phyloP scores from a whole-genome alignment of 2,113 vertebrate species.

The Phrynosoma blainvillii region DNA sequence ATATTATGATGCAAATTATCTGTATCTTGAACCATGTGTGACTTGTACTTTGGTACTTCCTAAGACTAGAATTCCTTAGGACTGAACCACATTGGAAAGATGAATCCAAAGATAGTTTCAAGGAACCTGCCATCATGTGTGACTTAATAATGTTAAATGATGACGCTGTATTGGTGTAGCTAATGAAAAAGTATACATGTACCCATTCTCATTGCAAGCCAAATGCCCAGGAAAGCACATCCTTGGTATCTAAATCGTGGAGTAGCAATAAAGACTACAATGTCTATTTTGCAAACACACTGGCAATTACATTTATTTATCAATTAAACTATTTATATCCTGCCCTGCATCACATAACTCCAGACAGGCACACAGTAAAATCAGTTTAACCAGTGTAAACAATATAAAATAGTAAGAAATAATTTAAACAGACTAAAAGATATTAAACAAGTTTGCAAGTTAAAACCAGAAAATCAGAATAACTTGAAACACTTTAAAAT shows the following conservation, averaged over 20 bases:
- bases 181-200: neutral
- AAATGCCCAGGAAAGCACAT: neutral
- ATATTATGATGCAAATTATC: too few species aligned
- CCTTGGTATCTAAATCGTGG: neutral
- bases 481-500: too few species aligned
- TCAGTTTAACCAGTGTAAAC: too few species aligned
- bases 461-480: too few species aligned
- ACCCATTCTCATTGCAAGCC: neutral
- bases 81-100: neutral
- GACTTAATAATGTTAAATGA: too few species aligned
- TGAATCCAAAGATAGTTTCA: neutral
- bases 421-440: too few species aligned
- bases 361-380: too few species aligned
- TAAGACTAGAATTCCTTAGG: neutral
- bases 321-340: too few species aligned
- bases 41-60: neutral
- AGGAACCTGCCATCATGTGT: neutral
- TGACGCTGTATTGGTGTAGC: neutral
- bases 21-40: neutral
- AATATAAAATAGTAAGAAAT: too few species aligned
- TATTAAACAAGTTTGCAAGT: too few species aligned
- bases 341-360: too few species aligned
- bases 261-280: neutral
- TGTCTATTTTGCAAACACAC: neutral
- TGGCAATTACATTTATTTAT: neutral